Evolutionary conservation across 2,888 invertebrate species (phyloP).

Genomic region (Falcaria lacertinaria): DNA sequence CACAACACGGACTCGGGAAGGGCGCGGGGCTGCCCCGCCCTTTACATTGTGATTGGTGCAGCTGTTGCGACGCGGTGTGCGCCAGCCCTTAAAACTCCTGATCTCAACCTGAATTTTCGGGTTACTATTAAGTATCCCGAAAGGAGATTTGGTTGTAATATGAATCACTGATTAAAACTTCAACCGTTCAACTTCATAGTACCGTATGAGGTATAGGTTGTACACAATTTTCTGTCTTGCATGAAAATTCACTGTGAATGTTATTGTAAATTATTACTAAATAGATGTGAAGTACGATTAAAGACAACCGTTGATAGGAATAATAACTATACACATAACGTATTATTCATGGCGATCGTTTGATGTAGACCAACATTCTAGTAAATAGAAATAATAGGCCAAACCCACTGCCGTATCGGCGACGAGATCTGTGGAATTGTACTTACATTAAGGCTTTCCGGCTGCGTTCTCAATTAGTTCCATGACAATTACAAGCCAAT

Average conservation of each 20-base stretch:
- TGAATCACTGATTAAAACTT: too few relatives aligned
- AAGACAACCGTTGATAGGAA: slow-evolving; percentile 17
- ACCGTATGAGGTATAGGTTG: too few relatives aligned
- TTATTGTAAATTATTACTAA: not conserved
- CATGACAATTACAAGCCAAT: slow-evolving; percentile 67
- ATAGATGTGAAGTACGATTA: slow-evolving; percentile 2
- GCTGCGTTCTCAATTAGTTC: slow-evolving; percentile 64
- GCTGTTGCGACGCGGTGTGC: slow-evolving; percentile 63
- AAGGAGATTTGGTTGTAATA: too few relatives aligned
- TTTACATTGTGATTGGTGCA: slow-evolving; percentile 77
- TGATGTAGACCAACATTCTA: slow-evolving; percentile 34
- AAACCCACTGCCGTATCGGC: slow-evolving; percentile 43
- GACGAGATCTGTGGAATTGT: slow-evolving; percentile 48
- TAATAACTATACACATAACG: slow-evolving; percentile 23
- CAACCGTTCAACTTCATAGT: too few relatives aligned
- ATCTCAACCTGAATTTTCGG: slow-evolving; percentile 27
- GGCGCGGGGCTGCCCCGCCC: slow-evolving; percentile 61
- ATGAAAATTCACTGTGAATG: not conserved
- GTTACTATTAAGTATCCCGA: not conserved
- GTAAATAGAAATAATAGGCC: slow-evolving; percentile 60
- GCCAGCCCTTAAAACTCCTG: slow-evolving; percentile 42
- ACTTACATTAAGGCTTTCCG: slow-evolving; percentile 62
- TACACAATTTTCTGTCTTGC: slow-evolving; percentile 2
- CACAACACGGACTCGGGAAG: slow-evolving; percentile 44
- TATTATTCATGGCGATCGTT: slow-evolving; percentile 27